Evolutionary conservation across 2,113 vertebrate genomes (phyloP).

Genomic region (Numida meleagris): DNA sequence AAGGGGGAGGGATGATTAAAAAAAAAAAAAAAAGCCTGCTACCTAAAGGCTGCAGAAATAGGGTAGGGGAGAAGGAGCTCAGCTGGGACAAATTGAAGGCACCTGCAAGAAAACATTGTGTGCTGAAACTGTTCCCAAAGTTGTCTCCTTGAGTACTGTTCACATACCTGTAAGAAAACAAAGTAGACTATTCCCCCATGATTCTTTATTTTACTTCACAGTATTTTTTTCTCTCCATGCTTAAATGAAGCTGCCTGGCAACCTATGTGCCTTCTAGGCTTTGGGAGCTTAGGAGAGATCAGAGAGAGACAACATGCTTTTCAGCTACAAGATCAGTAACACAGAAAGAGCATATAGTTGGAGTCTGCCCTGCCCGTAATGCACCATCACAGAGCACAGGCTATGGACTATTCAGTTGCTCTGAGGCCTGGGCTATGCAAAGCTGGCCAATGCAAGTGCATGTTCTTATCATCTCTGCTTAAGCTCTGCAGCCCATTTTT

Average conservation of each 20-base stretch:
- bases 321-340: neutral
- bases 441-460: neutral
- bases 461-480: neutral
- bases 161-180: neutral
- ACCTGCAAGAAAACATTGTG: neutral
- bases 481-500: neutral
- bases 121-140: neutral
- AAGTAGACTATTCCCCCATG: neutral
- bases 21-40: neutral
- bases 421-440: neutral
- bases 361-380: neutral
- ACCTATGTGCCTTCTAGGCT: neutral
- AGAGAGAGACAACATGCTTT: neutral
- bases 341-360: neutral
- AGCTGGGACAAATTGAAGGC: neutral
- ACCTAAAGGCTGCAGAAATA: neutral
- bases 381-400: neutral
- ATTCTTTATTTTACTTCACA: neutral
- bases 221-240: neutral
- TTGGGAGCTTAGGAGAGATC: neutral
- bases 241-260: neutral
- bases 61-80: neutral
- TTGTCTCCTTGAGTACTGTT: neutral
- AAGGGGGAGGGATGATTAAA: neutral
- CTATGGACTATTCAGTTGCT: fast-evolving